These are phyloP conservation scores for Fratercula arctica DNA, from an alignment of 2,797 vertebrate species.

Conservation along the genomic window DNA sequence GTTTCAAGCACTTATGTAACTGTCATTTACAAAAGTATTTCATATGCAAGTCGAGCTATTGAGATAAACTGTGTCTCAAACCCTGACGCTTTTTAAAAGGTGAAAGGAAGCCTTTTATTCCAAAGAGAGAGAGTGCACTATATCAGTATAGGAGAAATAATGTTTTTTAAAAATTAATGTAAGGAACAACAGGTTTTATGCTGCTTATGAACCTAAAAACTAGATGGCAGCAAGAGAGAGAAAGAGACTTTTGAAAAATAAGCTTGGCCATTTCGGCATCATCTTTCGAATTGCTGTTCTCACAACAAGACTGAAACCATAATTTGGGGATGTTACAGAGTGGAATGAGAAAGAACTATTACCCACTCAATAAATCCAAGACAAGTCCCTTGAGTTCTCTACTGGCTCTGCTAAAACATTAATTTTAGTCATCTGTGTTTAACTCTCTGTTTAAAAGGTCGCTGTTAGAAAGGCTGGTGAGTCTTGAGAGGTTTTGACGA, in stretches of 20 bases:
- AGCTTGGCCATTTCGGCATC: not conserved
- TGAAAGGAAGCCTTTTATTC: not conserved
- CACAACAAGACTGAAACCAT: not conserved
- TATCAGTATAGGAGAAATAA: not conserved
- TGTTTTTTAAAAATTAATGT: not conserved
- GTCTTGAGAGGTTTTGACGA: not conserved
- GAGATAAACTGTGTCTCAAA: not conserved
- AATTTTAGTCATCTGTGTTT: not conserved
- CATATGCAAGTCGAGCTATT: not conserved
- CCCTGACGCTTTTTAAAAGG: not conserved
- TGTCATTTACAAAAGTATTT: constrained; percentile 26
- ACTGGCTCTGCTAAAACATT: not conserved
- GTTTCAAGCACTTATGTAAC: not conserved
- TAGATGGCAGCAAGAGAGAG: not conserved
- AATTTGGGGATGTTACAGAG: not conserved
- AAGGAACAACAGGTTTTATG: not conserved
- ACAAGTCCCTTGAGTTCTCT: not conserved
- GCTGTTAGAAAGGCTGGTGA: not conserved
- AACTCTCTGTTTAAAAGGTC: not conserved
- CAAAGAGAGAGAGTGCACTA: not conserved
- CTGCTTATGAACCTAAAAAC: constrained; percentile 24
- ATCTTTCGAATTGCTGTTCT: not conserved
- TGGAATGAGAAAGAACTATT: not conserved
- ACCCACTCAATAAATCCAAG: not conserved
- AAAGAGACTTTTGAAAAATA: not conserved